Percentiles rank a stretch among this genome's conserved stretches.
phyloP scores from a whole-genome alignment of 2,888 invertebrate genomes.

The Meiosimyza decipiens region DNA sequence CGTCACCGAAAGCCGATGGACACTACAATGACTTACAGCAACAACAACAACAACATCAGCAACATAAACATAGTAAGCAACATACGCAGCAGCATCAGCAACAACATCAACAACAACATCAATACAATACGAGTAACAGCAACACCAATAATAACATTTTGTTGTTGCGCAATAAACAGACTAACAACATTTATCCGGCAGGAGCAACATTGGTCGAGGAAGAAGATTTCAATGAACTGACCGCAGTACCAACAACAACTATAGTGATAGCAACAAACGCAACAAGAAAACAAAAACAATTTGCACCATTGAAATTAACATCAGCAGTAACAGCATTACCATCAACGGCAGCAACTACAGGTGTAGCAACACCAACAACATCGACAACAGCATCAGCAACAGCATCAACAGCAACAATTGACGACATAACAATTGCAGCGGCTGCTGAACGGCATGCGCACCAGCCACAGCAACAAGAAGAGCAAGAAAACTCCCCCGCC shows the following conservation, averaged over 20 bases:
- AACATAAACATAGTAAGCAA: slow-evolving; percentile 50
- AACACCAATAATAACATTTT: slow-evolving; percentile 30
- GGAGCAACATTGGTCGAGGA: slow-evolving; percentile 63
- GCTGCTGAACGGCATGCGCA: slow-evolving; percentile 52
- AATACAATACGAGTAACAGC: slow-evolving; percentile 20
- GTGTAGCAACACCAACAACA: slow-evolving; percentile 19
- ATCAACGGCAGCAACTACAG: slow-evolving; percentile 27
- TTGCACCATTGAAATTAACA: slow-evolving; percentile 45
- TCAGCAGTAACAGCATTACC: slow-evolving; percentile 24
- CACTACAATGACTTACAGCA: slow-evolving; percentile 42
- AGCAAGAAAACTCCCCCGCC: slow-evolving; percentile 33
- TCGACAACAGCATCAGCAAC: slow-evolving; percentile 30
- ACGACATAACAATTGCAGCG: slow-evolving; percentile 43
- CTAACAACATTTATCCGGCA: slow-evolving; percentile 63
- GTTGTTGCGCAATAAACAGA: slow-evolving; percentile 42
- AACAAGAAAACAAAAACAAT: slow-evolving; percentile 40
- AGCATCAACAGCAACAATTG: slow-evolving; percentile 33
- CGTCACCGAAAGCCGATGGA: slow-evolving; percentile 59
- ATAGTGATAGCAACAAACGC: slow-evolving; percentile 45
- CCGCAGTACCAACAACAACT: slow-evolving; percentile 47
- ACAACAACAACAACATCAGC: slow-evolving; percentile 44
- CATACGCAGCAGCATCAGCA: slow-evolving; percentile 48
- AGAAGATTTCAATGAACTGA: slow-evolving; percentile 61
- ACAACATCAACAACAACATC: slow-evolving; percentile 14
- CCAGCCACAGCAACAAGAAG: slow-evolving; percentile 54